phyloP scores from a whole-genome alignment of 1,140 invertebrate species.

The Eurosta solidaginis region DNA sequence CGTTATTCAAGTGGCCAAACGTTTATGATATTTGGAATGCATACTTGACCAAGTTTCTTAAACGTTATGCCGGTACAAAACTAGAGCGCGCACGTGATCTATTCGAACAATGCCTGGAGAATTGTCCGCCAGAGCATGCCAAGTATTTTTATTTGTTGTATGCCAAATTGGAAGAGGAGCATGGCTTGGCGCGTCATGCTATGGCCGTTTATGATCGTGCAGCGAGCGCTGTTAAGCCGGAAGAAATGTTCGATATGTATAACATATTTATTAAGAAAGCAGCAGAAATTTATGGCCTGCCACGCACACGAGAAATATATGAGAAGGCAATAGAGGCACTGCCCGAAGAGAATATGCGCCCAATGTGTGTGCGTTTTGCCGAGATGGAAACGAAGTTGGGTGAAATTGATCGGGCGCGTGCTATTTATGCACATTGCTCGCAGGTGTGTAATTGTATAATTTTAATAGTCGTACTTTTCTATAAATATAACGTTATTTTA shows the following conservation, averaged over 20 bases:
- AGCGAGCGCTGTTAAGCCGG: slow-evolving; percentile 84
- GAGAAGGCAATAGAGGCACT: slow-evolving; percentile 96
- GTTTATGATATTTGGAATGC: slow-evolving; percentile 99
- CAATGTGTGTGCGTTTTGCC: slow-evolving; percentile 96
- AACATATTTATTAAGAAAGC: slow-evolving; percentile 99
- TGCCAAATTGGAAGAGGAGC: slow-evolving; percentile 97
- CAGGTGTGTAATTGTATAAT: slow-evolving; percentile 63
- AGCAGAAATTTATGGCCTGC: slow-evolving; percentile 95
- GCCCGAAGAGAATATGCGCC: slow-evolving; percentile 86
- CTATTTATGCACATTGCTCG: slow-evolving; percentile 97
- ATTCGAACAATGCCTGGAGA: slow-evolving; percentile 98
- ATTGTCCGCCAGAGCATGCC: slow-evolving; percentile 92
- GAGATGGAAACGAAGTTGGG: slow-evolving; percentile 98
- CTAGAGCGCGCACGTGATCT: slow-evolving; percentile 95
- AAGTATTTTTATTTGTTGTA: slow-evolving; percentile 96
- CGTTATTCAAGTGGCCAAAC: slow-evolving; percentile 98
- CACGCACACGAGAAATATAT: slow-evolving; percentile 95
- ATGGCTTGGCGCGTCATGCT: slow-evolving; percentile 94
- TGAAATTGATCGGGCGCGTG: slow-evolving; percentile 95
- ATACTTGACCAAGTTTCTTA: slow-evolving; percentile 96
- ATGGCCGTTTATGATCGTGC: slow-evolving; percentile 98
- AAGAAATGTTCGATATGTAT: slow-evolving; percentile 97
- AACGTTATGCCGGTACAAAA: slow-evolving; percentile 93
- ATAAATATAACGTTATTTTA: background rate
- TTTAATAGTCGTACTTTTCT: background rate